Base-by-base conservation (phyloP, 2,113 vertebrate species). In the Aegithalos caudatus region DNA sequence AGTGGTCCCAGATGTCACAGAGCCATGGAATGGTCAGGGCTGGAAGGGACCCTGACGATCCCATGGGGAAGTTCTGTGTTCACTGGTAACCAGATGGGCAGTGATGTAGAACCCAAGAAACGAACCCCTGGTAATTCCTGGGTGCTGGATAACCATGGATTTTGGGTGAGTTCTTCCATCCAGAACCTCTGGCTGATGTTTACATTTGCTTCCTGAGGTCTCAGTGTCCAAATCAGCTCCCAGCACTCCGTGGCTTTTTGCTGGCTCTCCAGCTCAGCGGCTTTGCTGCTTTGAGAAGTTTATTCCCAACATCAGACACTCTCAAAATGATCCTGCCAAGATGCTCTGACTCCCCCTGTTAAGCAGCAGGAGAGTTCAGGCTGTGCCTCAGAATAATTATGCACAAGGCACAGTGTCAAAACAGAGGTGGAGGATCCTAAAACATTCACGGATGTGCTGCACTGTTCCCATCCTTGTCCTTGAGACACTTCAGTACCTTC, bases 201-300 rank as follows among this genome's bases (percentile, higher is more conserved):
- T 69, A 5, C 19, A 22, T 80, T 71, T 0, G 1, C 15, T 33
- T 58, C 28, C 28, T 33, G 24, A 45, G 33, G 25, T 35, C 3
- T 60, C 33, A 2, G 35, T 62, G 25, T 31, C 50, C 78, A 40
- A 48, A 42, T 21, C 62, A 85, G 33, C 13, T 53, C 62, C 62
- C 3, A 3, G 56, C 15, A 12, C 12, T 33, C 4, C 0, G 1
- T 54, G 1, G 0, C 31, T 73, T 28, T 15, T 8, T 47, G 40
- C 37, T 83, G 83, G 21, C 18, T 89, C 45, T 80, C 1, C 7
- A 80, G n/a, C 48, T 74, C 24, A 1, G 12, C 4, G 11, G 2
- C 35, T 89, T 83, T 57, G 35, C 38, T 86, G 54, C 54, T 76
- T 71, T 56, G 25, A 53, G n/a, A 83, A 76, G 28, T 20, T 20